These are phyloP conservation scores for Dasyornis broadbenti DNA, from an alignment of 2,113 vertebrate genomes.

Conservation along the genomic window DNA sequence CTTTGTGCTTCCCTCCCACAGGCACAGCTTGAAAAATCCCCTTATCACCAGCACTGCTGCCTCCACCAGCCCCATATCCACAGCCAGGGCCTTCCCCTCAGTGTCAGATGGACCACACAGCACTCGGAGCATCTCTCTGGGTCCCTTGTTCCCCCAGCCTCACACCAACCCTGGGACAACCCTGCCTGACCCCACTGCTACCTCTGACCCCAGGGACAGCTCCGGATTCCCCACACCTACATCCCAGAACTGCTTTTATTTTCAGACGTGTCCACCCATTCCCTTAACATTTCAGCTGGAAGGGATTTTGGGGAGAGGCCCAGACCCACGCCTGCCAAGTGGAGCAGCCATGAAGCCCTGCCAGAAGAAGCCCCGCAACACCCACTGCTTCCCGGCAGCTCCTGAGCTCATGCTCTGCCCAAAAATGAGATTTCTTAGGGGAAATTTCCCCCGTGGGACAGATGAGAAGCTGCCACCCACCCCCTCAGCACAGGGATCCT, in stretches of 20 bases:
- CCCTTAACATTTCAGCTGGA: background rate
- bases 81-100: background rate
- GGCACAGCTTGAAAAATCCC: background rate
- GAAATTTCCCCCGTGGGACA: background rate
- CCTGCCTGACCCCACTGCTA: background rate
- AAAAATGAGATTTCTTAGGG: background rate
- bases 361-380: background rate
- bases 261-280: background rate
- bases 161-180: background rate
- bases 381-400: background rate
- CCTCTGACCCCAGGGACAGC: background rate
- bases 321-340: background rate
- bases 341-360: rapidly evolving
- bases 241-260: background rate
- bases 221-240: background rate
- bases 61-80: background rate
- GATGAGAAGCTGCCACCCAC: rapidly evolving
- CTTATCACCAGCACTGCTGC: background rate
- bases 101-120: rapidly evolving
- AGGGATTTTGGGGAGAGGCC: background rate
- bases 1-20: background rate
- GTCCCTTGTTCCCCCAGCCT: background rate
- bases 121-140: rapidly evolving
- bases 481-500: background rate
- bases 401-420: background rate